phyloP scores from a whole-genome alignment of 2,113 vertebrate genomes.

The Lates calcarifer region DNA sequence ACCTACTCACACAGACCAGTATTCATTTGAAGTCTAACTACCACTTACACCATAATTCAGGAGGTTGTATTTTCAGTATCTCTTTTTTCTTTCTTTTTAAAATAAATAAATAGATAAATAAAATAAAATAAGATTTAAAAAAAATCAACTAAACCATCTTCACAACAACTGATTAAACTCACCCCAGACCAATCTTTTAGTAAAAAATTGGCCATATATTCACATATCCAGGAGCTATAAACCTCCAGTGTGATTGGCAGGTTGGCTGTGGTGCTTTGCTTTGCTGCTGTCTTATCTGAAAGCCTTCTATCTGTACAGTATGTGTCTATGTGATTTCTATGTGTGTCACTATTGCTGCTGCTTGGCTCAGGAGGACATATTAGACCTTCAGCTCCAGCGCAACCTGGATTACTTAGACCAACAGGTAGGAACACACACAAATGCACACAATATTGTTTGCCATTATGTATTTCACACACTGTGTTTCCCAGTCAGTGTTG shows the following conservation, averaged over 20 bases:
- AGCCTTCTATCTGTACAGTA: slow-evolving; percentile 8
- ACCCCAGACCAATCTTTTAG: too few relatives aligned
- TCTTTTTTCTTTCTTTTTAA: too few relatives aligned
- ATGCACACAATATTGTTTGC: not conserved
- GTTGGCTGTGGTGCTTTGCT: slow-evolving; percentile 28
- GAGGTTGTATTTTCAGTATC: too few relatives aligned
- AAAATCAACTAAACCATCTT: not conserved
- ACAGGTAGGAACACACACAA: slow-evolving; percentile 88
- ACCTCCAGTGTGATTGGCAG: not conserved
- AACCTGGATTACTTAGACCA: slow-evolving; percentile 99
- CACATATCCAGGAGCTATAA: too few relatives aligned
- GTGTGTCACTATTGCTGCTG: slow-evolving; percentile 68
- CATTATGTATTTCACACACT: not conserved
- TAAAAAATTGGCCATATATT: not conserved
- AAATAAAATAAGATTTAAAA: too few relatives aligned
- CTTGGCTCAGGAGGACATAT: slow-evolving; percentile 94
- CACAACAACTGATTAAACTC: not conserved
- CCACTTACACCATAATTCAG: too few relatives aligned
- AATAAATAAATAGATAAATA: too few relatives aligned
- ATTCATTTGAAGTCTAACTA: too few relatives aligned
- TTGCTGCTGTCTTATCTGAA: slow-evolving; percentile 25
- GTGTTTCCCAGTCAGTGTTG: not conserved
- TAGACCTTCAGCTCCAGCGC: slow-evolving; percentile 99
- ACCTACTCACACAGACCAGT: too few relatives aligned
- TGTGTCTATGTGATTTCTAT: slow-evolving; percentile 75